Conservation (phyloP, 2,113 vertebrate species). For the Ammospiza nelsoni region DNA sequence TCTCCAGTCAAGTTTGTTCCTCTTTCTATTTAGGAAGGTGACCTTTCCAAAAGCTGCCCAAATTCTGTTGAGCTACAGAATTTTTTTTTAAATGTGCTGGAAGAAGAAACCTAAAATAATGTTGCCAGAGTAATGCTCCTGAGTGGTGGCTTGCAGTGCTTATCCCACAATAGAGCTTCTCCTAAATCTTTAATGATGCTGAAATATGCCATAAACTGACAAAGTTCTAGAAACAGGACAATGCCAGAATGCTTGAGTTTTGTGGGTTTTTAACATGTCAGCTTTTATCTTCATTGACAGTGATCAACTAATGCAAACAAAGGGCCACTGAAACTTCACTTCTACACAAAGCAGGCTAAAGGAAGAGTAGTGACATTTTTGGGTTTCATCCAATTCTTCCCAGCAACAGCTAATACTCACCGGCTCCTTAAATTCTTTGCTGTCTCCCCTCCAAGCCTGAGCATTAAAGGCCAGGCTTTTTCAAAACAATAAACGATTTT, state of each 20-base stretch:
- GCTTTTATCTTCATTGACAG: constrained; percentile 53
- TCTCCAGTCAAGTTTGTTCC: not conserved
- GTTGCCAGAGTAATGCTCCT: not conserved
- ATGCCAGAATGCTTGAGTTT: not conserved
- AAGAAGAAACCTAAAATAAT: not conserved
- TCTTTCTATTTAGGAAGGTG: constrained; percentile 31
- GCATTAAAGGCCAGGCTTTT: constrained; percentile 3
- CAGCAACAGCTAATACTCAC: constrained; percentile 53
- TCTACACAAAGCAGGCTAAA: constrained; percentile 35
- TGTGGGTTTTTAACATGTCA: not conserved
- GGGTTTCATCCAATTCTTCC: constrained; percentile 51
- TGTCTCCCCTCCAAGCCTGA: constrained; percentile 20
- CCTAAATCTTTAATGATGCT: constrained; percentile 52
- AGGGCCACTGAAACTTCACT: constrained; percentile 36
- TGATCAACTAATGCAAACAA: constrained; percentile 60
- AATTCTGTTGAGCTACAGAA: not conserved
- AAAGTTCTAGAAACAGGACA: constrained; percentile 29
- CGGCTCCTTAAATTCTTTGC: not conserved
- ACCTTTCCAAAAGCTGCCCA: constrained; percentile 39
- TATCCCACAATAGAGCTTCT: constrained; percentile 13
- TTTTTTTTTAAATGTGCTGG: not conserved
- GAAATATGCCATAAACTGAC: constrained; percentile 36
- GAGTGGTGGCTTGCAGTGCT: not conserved
- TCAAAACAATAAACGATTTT: constrained; percentile 36
- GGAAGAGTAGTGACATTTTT: constrained; percentile 50